phyloP scores from a whole-genome alignment of 2,113 vertebrate genomes.

The Solenodon paradoxus region DNA sequence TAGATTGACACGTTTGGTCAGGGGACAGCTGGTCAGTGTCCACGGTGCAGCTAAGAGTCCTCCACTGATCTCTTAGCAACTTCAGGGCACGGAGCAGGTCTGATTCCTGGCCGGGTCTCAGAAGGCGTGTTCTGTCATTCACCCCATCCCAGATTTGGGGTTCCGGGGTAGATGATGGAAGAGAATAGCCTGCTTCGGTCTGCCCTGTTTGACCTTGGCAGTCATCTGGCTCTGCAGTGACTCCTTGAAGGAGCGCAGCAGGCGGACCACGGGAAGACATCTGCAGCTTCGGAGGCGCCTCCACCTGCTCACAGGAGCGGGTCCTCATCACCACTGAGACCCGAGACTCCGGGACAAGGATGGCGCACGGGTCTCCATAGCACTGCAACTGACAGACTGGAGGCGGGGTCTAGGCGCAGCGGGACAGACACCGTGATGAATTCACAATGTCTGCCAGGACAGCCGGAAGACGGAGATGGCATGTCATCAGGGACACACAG shows the following conservation, averaged over 20 bases:
- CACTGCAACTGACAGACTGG: neutral
- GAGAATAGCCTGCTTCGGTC: neutral
- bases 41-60: no score
- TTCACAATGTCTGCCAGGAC: neutral
- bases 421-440: neutral
- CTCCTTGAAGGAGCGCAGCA: neutral
- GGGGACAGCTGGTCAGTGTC: neutral
- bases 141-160: neutral
- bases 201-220: neutral
- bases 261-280: neutral
- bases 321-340: neutral
- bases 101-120: neutral
- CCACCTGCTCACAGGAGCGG: neutral
- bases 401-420: neutral
- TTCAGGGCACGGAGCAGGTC: neutral
- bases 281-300: neutral
- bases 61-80: neutral
- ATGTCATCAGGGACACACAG: neutral
- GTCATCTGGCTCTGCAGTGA: neutral
- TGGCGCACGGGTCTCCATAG: no score
- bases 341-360: neutral
- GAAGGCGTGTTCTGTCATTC: neutral
- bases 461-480: neutral
- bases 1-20: neutral
- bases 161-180: neutral